Evolutionary conservation across 2,797 vertebrate genomes (phyloP).

Genomic region (Myotis pilosus): DNA sequence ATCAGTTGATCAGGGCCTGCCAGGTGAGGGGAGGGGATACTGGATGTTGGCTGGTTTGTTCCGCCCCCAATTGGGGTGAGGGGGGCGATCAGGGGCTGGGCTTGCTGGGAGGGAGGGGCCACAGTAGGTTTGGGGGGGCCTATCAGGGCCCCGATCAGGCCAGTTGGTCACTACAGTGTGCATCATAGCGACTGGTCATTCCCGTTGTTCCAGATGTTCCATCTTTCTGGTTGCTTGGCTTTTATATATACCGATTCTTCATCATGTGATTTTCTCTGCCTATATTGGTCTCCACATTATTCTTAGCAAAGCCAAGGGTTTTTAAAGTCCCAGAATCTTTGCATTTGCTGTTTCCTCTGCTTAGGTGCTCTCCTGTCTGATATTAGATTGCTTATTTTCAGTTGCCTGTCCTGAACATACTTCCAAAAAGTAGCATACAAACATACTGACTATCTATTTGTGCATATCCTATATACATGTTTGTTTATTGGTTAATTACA

Average conservation of each 20-base stretch:
- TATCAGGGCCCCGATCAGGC: too few relatives aligned
- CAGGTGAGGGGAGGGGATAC: rapidly evolving
- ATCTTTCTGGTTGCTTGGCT: too few relatives aligned
- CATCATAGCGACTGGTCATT: too few relatives aligned
- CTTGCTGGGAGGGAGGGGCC: too few relatives aligned
- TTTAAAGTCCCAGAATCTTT: background rate
- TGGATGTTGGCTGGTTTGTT: too few relatives aligned
- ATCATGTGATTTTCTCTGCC: background rate
- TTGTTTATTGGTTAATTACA: background rate
- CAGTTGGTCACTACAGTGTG: too few relatives aligned
- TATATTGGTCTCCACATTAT: background rate
- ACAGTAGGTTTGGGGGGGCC: too few relatives aligned
- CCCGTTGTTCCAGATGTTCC: too few relatives aligned
- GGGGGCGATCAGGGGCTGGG: rapidly evolving
- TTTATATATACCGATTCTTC: too few relatives aligned
- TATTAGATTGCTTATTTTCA: background rate
- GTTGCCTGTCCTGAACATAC: background rate
- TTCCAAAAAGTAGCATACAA: background rate
- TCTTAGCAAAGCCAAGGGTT: background rate
- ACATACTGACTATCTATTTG: background rate
- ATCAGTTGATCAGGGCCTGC: too few relatives aligned
- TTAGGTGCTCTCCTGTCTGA: background rate
- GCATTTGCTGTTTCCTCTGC: background rate
- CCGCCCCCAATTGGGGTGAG: too few relatives aligned
- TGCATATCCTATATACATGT: background rate